These are phyloP conservation scores for Pammene fasciana DNA, from an alignment of 2,888 invertebrate genomes.

Conservation along the genomic window DNA sequence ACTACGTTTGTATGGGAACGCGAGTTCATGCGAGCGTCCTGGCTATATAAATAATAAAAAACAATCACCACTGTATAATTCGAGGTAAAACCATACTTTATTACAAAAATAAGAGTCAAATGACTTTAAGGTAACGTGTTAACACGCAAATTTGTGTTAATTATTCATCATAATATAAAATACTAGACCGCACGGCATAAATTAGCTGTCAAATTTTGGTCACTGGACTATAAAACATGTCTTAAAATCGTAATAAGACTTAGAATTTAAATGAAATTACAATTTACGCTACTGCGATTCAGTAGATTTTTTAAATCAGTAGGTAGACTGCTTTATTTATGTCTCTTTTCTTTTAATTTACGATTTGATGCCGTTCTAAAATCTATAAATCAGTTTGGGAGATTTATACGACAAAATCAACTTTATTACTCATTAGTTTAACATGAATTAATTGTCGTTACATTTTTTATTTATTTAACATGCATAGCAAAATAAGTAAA, in stretches of 20 bases:
- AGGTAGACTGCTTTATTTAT: background rate
- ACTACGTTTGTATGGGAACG: no score
- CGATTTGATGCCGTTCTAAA: no score
- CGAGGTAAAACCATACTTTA: background rate
- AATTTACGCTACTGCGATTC: background rate
- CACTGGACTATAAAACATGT: slow-evolving; percentile 14
- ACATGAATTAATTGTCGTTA: no score
- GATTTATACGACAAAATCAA: no score
- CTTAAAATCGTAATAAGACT: slow-evolving; percentile 2
- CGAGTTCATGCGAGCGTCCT: no score
- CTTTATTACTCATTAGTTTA: no score
- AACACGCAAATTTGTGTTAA: slow-evolving; percentile 16
- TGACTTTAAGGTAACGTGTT: slow-evolving; percentile 3
- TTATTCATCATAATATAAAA: slow-evolving; percentile 16
- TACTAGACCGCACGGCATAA: slow-evolving; percentile 8
- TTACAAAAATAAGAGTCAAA: background rate
- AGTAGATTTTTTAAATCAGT: no score
- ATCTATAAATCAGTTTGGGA: background rate
- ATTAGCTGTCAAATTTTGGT: slow-evolving; percentile 12
- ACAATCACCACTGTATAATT: slow-evolving; percentile 1
- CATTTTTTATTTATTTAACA: no score
- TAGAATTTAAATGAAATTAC: background rate
- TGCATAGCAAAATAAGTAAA: no score
- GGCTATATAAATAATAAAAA: no score
- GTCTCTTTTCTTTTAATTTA: background rate